phyloP scores from a whole-genome alignment of 2,888 invertebrate species.

The Drosophila differens region DNA sequence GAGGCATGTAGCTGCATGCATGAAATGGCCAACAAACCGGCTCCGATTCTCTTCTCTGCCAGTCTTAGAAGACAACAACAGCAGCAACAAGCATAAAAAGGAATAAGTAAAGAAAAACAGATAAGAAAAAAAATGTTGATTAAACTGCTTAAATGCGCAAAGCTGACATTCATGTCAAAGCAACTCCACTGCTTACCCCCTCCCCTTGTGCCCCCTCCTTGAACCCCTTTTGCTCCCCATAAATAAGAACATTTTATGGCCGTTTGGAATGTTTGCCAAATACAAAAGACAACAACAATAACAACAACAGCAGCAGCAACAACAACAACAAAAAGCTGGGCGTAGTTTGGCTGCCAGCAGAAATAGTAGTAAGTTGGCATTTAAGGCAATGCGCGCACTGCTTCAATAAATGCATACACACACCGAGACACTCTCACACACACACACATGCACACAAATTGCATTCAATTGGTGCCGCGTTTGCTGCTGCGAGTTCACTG shows the following conservation, averaged over 20 bases:
- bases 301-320: conserved; percentile 30
- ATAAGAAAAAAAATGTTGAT: conserved; percentile 63
- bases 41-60: conserved; percentile 53
- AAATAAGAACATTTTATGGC: conserved; percentile 80
- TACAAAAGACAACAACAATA: conserved; percentile 51
- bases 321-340: conserved; percentile 60
- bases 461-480: conserved; percentile 81
- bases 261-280: conserved; percentile 74
- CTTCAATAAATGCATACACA: conserved; percentile 77
- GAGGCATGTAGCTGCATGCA: conserved; percentile 44
- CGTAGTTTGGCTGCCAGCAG: conserved; percentile 66
- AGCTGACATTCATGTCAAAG: conserved; percentile 83
- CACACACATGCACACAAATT: conserved; percentile 62
- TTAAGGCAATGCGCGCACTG: conserved; percentile 82
- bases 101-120: conserved; percentile 29
- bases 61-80: conserved; percentile 59
- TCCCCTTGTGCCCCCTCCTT: background rate
- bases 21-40: conserved; percentile 72
- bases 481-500: conserved; percentile 75
- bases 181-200: conserved; percentile 48
- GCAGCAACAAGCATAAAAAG: conserved; percentile 46
- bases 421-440: conserved; percentile 27
- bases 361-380: conserved; percentile 77
- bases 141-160: conserved; percentile 82
- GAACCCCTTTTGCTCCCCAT: conserved; percentile 23